These are phyloP conservation scores for Orestias chungarensis DNA, from an alignment of 2,797 vertebrate species.

Conservation along the genomic window DNA sequence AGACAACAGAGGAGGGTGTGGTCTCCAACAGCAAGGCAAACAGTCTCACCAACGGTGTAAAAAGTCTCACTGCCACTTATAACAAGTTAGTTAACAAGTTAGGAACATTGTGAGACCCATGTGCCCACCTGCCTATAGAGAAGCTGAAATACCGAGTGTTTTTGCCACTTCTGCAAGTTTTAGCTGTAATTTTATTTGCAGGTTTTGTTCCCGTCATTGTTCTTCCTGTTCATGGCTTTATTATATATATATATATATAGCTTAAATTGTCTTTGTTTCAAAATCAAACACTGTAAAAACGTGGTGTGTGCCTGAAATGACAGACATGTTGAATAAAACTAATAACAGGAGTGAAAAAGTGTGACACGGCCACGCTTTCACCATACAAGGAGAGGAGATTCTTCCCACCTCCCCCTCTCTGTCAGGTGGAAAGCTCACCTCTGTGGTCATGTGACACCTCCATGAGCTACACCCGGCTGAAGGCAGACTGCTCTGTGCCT, in stretches of 20 bases:
- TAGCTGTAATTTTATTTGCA: neutral
- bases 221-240: neutral
- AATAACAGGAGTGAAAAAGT: neutral
- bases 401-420: conserved; percentile 17
- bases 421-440: conserved; percentile 63
- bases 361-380: conserved; percentile 6
- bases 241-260: neutral
- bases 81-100: neutral
- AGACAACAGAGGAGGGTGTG: conserved; percentile 64
- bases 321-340: neutral
- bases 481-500: conserved; percentile 79
- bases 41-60: conserved; percentile 40
- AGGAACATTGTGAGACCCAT: neutral
- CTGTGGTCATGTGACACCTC: conserved; percentile 82
- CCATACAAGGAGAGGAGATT: conserved; percentile 49
- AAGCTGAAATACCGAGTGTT: neutral
- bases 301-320: neutral
- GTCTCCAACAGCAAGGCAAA: conserved; percentile 52
- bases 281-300: neutral
- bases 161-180: neutral
- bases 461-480: conserved; percentile 75
- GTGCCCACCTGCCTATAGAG: neutral
- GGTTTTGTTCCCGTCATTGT: neutral
- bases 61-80: conserved; percentile 6
- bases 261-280: neutral